A percentile compares a stretch with the other conserved stretches of the same genome.
Evolutionary conservation across 2,888 invertebrate species (phyloP).

Genomic region (Eretmocerus hayati): DNA sequence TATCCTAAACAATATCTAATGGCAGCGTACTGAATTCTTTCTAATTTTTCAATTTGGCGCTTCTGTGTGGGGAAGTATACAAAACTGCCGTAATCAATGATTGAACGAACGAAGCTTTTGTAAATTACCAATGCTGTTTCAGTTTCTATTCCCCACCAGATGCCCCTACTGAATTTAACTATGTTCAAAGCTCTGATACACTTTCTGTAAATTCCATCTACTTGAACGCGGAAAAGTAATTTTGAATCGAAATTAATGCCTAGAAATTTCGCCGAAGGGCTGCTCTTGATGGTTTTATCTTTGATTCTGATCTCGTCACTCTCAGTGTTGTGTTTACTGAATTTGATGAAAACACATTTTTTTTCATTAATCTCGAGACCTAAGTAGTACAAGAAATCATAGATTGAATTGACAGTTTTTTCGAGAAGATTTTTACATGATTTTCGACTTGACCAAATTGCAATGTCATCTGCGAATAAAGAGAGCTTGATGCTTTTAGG

Average conservation of each 20-base stretch:
- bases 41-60: background rate
- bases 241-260: no score
- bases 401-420: no score
- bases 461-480: no score
- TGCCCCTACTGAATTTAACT: background rate
- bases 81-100: conserved; percentile 2
- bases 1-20: background rate
- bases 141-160: background rate
- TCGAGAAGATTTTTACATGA: no score
- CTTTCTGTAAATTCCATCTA: background rate
- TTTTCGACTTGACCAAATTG: background rate
- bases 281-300: background rate
- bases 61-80: conserved; percentile 1
- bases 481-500: no score
- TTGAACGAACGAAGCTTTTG: background rate
- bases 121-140: background rate
- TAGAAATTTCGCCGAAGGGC: no score
- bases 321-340: no score
- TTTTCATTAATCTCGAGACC: no score
- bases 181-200: background rate
- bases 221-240: background rate
- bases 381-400: no score
- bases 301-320: background rate
- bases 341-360: no score
- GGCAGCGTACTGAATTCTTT: background rate